phyloP scores from a whole-genome alignment of 2,797 vertebrate species.

The Muscicapa comitata region DNA sequence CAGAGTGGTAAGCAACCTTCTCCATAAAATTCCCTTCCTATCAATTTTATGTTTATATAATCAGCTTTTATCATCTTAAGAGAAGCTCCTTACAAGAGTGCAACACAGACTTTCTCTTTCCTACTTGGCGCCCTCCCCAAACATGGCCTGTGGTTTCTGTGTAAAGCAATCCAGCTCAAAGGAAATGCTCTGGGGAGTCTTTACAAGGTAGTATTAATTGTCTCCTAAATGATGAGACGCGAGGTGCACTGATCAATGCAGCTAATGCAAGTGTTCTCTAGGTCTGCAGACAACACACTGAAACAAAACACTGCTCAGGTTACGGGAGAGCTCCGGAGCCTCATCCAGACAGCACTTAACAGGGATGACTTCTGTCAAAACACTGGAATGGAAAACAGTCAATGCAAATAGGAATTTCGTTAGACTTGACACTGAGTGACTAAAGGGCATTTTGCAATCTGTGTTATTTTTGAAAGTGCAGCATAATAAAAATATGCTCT shows the following conservation, averaged over 20 bases:
- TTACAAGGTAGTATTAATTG: slow-evolving; percentile 72
- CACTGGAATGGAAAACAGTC: slow-evolving; percentile 7
- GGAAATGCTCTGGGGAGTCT: slow-evolving; percentile 66
- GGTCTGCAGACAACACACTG: slow-evolving; percentile 62
- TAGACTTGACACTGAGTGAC: not conserved
- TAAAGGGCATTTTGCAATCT: not conserved
- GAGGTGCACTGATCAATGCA: slow-evolving; percentile 68
- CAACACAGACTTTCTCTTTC: not conserved
- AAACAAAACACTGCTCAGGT: slow-evolving; percentile 58
- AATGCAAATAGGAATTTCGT: not conserved
- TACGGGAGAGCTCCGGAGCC: slow-evolving; percentile 30
- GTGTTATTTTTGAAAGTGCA: not conserved
- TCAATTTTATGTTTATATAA: not conserved
- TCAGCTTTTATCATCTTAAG: not conserved
- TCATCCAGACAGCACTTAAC: slow-evolving; percentile 11
- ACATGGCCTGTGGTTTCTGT: slow-evolving; percentile 47
- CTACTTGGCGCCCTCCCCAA: not conserved
- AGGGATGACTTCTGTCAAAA: slow-evolving; percentile 21
- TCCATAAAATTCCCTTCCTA: not conserved
- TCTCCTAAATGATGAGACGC: slow-evolving; percentile 65
- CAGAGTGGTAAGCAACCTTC: not conserved
- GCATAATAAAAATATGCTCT: not conserved
- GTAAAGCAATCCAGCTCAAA: slow-evolving; percentile 61
- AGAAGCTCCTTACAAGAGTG: not conserved
- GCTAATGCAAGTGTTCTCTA: slow-evolving; percentile 66